Evolutionary conservation across 1,140 invertebrate genomes (phyloP).

Genomic region (Trichogramma pretiosum): DNA sequence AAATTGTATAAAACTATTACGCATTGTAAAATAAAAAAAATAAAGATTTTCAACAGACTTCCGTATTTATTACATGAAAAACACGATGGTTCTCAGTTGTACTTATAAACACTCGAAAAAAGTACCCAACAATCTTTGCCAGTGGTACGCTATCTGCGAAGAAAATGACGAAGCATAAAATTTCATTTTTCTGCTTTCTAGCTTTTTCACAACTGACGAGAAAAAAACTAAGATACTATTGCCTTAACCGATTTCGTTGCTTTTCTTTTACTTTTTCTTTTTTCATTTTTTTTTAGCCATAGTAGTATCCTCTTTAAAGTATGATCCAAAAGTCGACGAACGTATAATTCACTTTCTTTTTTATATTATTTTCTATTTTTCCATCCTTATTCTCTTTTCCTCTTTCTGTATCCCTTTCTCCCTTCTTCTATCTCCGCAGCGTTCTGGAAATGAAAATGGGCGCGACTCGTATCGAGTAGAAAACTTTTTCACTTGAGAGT

Average conservation of each 20-base stretch:
- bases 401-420: neutral
- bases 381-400: too few species aligned
- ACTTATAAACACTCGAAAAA: too few species aligned
- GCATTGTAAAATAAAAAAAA: too few species aligned
- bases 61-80: too few species aligned
- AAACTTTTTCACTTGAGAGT: conserved; percentile 23
- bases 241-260: conserved; percentile 36
- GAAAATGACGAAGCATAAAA: conserved; percentile 28
- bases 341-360: conserved; percentile 17
- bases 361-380: conserved; percentile 40
- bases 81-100: too few species aligned
- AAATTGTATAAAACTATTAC: too few species aligned
- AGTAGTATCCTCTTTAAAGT: too few species aligned
- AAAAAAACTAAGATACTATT: conserved; percentile 40
- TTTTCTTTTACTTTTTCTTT: conserved; percentile 32
- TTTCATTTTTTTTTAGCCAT: too few species aligned
- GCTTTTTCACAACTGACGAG: conserved; percentile 9
- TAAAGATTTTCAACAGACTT: too few species aligned
- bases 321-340: too few species aligned
- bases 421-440: neutral
- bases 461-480: conserved; percentile 21
- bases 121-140: too few species aligned
- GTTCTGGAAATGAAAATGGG: neutral
- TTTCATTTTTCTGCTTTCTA: conserved; percentile 19
- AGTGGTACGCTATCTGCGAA: too few species aligned